phyloP scores from a whole-genome alignment of 2,797 vertebrate genomes.

The Babyrousa celebensis region DNA sequence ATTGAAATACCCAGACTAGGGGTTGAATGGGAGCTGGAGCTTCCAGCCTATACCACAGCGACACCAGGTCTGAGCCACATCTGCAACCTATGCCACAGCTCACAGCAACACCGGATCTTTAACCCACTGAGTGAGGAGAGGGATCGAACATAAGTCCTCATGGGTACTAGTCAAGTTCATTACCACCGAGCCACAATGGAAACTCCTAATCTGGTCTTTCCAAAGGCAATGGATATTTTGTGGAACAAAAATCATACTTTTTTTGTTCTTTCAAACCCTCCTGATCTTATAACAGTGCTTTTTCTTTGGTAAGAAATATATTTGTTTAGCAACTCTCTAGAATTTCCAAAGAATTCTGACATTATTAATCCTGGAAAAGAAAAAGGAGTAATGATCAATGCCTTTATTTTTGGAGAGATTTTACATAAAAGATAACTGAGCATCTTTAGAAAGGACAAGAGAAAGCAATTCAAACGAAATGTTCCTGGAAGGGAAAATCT shows the following conservation, averaged over 20 bases:
- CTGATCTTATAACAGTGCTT: not conserved
- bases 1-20: too few species aligned
- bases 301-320: not conserved
- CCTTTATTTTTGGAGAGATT: not conserved
- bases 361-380: not conserved
- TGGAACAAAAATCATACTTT: not conserved
- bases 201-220: too few species aligned
- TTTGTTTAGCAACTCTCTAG: not conserved
- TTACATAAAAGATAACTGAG: slow-evolving; percentile 23
- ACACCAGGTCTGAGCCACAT: too few species aligned
- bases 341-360: slow-evolving; percentile 13
- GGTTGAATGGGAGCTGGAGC: too few species aligned
- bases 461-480: not conserved
- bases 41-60: too few species aligned
- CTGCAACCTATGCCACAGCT: too few species aligned
- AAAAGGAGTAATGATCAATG: not conserved
- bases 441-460: slow-evolving; percentile 4
- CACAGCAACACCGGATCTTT: too few species aligned
- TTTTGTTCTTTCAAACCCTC: slow-evolving; percentile 13
- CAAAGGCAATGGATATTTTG: not conserved
- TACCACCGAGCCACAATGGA: too few species aligned
- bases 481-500: not conserved
- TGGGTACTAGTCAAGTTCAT: too few species aligned
- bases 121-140: too few species aligned
- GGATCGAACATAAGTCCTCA: too few species aligned